Evolutionary conservation across 2,888 invertebrate genomes (phyloP).

Genomic region (Beris morrisii): DNA sequence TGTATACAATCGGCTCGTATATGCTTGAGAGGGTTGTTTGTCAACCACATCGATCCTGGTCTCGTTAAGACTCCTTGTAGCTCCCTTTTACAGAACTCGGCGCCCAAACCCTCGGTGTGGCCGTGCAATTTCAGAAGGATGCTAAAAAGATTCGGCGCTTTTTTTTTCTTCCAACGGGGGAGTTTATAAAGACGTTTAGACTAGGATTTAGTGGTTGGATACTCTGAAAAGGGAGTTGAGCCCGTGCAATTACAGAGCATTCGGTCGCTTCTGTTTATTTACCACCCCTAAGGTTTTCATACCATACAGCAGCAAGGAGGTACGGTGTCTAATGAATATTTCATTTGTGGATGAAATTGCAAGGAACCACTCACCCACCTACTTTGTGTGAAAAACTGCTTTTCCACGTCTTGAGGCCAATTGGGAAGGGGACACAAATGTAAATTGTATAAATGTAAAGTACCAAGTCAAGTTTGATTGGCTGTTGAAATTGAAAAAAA

Average conservation of each 20-base stretch:
- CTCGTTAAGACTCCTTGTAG: background rate
- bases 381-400: background rate
- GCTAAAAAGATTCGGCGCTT: background rate
- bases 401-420: background rate
- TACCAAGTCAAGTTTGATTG: conserved; percentile 9
- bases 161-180: conserved; percentile 9
- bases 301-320: conserved; percentile 38
- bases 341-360: conserved; percentile 43
- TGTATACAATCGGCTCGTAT: conserved; percentile 11
- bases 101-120: background rate
- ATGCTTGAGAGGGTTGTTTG: conserved; percentile 15
- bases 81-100: background rate
- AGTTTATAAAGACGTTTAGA: conserved; percentile 36
- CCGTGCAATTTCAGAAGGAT: background rate
- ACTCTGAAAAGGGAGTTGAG: conserved; percentile 11
- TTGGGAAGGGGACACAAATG: background rate
- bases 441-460: conserved; percentile 9
- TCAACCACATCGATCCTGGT: conserved; percentile 18
- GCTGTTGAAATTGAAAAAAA: background rate
- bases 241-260: conserved; percentile 23
- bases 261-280: conserved; percentile 26
- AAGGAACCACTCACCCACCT: background rate
- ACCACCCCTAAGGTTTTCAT: conserved; percentile 8
- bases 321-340: conserved; percentile 47
- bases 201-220: conserved; percentile 29